Evolutionary conservation across 92 coral and sea anemone species (phyloP).

Genomic region (Parazoanthus atlanticus): DNA sequence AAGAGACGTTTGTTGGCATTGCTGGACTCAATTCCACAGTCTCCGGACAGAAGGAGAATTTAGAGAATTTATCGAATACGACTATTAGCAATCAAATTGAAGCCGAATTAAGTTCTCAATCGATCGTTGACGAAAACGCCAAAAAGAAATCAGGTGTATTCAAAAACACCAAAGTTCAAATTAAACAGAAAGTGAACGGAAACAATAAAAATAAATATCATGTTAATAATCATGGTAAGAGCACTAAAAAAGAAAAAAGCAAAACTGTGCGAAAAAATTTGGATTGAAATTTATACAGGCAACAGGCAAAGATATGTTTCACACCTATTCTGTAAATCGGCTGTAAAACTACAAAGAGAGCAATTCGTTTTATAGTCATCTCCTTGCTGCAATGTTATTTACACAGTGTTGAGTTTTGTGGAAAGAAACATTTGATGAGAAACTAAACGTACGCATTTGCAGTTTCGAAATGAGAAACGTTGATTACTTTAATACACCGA

Average conservation of each 20-base stretch:
- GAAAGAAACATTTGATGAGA: too few species aligned
- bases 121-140: background rate
- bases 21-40: constrained; percentile 14
- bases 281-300: background rate
- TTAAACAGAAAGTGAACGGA: background rate
- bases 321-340: background rate
- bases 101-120: constrained; percentile 20
- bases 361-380: background rate
- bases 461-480: background rate
- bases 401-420: background rate
- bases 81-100: constrained; percentile 4
- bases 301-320: background rate
- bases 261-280: background rate
- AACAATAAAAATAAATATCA: background rate
- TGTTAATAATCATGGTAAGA: background rate
- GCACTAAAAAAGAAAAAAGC: background rate
- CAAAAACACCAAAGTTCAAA: background rate
- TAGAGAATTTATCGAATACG: background rate
- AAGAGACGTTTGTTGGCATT: constrained; percentile 27
- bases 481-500: background rate
- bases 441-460: too few species aligned
- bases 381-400: background rate
- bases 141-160: background rate
- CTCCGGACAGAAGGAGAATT: background rate
- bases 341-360: background rate